phyloP scores from a whole-genome alignment of 2,797 vertebrate species.

The Pseudotriccus pelzelni region DNA sequence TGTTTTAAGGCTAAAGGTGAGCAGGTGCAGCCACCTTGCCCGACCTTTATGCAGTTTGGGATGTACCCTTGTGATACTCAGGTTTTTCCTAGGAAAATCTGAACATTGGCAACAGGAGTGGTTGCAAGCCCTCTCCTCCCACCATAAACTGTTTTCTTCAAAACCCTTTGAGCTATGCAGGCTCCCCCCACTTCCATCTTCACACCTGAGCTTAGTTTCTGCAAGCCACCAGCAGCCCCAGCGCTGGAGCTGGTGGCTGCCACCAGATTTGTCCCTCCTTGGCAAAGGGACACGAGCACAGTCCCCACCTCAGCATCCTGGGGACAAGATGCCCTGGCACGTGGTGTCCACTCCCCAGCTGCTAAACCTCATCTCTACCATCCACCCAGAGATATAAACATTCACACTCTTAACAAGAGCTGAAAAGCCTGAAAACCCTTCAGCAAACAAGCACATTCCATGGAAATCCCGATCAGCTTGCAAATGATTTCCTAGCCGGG shows the following conservation, averaged over 20 bases:
- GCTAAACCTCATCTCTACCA: not conserved
- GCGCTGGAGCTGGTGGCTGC: not conserved
- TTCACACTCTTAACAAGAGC: not conserved
- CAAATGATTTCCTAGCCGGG: not conserved
- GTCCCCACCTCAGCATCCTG: rapidly evolving
- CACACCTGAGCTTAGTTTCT: rapidly evolving
- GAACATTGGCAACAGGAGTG: rapidly evolving
- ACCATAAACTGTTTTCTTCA: not conserved
- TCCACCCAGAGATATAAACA: not conserved
- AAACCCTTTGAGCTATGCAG: not conserved
- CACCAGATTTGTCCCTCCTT: not conserved
- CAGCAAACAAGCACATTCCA: not conserved
- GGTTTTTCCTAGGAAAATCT: not conserved
- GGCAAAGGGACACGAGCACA: not conserved
- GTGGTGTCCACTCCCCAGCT: rapidly evolving
- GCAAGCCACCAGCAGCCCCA: not conserved
- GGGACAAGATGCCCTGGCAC: rapidly evolving
- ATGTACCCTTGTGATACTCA: rapidly evolving
- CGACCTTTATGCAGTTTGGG: rapidly evolving
- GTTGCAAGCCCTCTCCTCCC: not conserved
- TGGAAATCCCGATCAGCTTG: not conserved
- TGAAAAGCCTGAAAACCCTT: not conserved
- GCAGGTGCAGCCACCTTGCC: not conserved
- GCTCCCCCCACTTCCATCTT: not conserved
- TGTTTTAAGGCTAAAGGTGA: not conserved